Percentiles rank a stretch among this genome's conserved stretches.
These are phyloP conservation scores for Trichogramma evanescens DNA, from an alignment of 2,888 invertebrate genomes.

Conservation along the genomic window DNA sequence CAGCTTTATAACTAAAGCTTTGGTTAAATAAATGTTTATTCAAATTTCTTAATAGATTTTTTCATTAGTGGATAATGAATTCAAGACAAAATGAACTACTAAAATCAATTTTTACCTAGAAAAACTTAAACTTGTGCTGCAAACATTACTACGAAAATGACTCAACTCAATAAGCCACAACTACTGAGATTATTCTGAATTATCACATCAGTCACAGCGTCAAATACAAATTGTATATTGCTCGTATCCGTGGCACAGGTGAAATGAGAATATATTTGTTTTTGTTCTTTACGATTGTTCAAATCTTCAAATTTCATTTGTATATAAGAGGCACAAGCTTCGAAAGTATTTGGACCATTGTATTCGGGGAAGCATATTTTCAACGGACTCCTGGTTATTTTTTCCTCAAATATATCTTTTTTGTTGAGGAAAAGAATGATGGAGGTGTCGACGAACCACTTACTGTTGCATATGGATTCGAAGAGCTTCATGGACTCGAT, in stretches of 20 bases:
- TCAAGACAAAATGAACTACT: no score
- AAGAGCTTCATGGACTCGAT: conserved; percentile 85
- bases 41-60: no score
- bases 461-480: conserved; percentile 89
- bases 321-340: conserved; percentile 81
- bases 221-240: conserved; percentile 86
- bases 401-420: conserved; percentile 85
- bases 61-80: no score
- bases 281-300: conserved; percentile 82
- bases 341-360: conserved; percentile 73
- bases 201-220: conserved; percentile 86
- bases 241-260: conserved; percentile 86
- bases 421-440: conserved; percentile 87
- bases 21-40: no score
- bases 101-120: no score
- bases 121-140: no score
- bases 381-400: conserved; percentile 73
- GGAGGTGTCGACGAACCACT: conserved; percentile 87
- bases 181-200: conserved; percentile 86
- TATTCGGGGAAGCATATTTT: conserved; percentile 89
- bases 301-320: conserved; percentile 84
- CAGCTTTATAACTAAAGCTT: no score
- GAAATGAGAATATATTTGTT: conserved; percentile 86
- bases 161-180: conserved; percentile 63
- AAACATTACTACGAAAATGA: neutral